Evolutionary conservation across 2,113 vertebrate species (phyloP), one percentile per base, ranked within the genome.

Genomic region (Sporophila hypoxantha): DNA sequence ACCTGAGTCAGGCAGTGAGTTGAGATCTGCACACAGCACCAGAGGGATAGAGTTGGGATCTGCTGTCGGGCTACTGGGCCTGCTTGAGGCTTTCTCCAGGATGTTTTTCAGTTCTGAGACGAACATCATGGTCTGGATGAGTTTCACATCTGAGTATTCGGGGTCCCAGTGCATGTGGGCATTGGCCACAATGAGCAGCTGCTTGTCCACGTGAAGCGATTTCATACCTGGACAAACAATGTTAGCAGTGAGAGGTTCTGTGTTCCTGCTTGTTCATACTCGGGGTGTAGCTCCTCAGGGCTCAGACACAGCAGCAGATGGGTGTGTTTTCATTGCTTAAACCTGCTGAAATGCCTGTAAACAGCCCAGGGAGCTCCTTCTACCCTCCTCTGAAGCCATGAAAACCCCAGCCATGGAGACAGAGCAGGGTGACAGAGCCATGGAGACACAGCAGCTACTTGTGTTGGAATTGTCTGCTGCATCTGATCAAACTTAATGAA

Each of bases 131-230:
- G 99, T 99, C 96, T 99, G 99, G 95, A 99, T 98, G 94, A 99
- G 96, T 96, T 99, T 99, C 80, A 99, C 99, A 88, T 99, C 99
- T 1, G 98, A 99, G 96, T 98, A 99, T 89, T 99, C 99, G 1
- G 99, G 99, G 97, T 99, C 99, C 99, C 99, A 99, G 97, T 99
- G 99, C 98, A 99, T 99, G 96, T 99, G 99, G 90, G 99, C 99
- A 78, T 99, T 99, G 87, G 98, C 99, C 91, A 99, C 98, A 34
- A 99, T 97, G 77, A 99, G 97, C 92, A 99, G 97, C 96, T 99
- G 98, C 86, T 98, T 97, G 92, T 99, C 99, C 95, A 96, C 89
- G n/a, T 98, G 97, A 56, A 97, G 96, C 0, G 97, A 95, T 90
- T 99, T 99, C 95, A 98, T 91, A 91, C 98, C 99, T 99, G 61